Conservation (phyloP, 2,113 vertebrate species). For the Chunga burmeisteri region DNA sequence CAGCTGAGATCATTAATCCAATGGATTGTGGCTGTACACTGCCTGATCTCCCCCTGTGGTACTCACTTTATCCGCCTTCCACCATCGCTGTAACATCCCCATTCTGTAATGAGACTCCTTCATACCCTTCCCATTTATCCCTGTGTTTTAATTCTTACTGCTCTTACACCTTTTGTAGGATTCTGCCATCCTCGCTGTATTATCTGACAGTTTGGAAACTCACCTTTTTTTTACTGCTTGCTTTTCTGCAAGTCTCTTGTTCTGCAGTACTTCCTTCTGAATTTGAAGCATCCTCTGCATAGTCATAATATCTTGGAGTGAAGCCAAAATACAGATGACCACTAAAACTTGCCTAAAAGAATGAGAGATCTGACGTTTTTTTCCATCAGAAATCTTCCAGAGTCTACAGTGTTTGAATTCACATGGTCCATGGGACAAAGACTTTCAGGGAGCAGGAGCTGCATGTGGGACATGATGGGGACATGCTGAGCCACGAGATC, state of each 20-base stretch:
- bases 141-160: background rate
- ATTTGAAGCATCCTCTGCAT: background rate
- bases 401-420: background rate
- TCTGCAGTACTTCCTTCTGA: background rate
- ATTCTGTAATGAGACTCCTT: background rate
- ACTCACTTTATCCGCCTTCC: background rate
- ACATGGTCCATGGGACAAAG: background rate
- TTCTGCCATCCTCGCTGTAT: background rate
- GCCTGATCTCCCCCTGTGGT: background rate
- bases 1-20: background rate
- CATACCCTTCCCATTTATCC: background rate
- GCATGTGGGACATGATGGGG: accelerated
- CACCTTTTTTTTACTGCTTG: background rate
- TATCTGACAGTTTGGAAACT: background rate
- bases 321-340: background rate
- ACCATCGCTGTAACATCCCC: background rate
- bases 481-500: background rate
- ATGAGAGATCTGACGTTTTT: background rate
- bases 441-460: background rate
- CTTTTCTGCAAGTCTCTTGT: background rate
- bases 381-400: background rate
- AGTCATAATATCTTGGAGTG: background rate
- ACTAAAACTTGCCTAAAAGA: background rate
- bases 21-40: background rate
- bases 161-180: background rate